Conservation (phyloP, 2,888 invertebrate species). For the Lysandra bellargus region DNA sequence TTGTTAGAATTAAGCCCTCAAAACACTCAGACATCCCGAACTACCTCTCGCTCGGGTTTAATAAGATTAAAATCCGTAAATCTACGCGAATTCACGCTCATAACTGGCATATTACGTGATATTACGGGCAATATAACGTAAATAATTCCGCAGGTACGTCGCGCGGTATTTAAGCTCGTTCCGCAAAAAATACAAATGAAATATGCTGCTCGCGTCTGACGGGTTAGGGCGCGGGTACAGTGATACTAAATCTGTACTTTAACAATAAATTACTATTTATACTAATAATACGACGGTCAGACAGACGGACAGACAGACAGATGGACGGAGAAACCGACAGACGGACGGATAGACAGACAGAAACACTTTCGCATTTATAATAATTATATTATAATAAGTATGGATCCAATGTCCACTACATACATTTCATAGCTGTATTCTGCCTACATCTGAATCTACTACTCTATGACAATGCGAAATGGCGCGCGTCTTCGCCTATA, state of each 20-base stretch:
- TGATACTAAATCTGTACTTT: background rate
- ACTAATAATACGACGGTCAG: too few species aligned
- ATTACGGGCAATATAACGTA: conserved; percentile 17
- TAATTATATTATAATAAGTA: too few species aligned
- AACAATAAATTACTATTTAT: too few species aligned
- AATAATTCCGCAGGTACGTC: conserved; percentile 23
- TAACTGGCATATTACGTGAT: conserved; percentile 13
- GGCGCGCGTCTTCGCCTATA: too few species aligned
- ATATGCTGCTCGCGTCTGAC: conserved; percentile 16
- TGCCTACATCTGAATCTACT: too few species aligned
- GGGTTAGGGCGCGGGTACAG: background rate
- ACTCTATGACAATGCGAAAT: too few species aligned
- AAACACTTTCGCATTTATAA: too few species aligned
- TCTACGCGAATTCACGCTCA: conserved; percentile 2
- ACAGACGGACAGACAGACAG: too few species aligned
- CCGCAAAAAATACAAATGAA: conserved; percentile 26
- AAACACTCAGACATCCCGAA: conserved; percentile 7
- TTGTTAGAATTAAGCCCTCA: background rate
- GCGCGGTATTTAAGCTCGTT: conserved; percentile 21
- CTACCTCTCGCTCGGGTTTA: background rate
- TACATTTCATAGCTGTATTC: too few species aligned
- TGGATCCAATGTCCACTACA: too few species aligned
- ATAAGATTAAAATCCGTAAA: conserved; percentile 27
- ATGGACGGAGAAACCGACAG: too few species aligned
- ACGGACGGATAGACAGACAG: too few species aligned